Conservation (phyloP, 2,797 vertebrate species). For the Mormyrops boulengeri region DNA sequence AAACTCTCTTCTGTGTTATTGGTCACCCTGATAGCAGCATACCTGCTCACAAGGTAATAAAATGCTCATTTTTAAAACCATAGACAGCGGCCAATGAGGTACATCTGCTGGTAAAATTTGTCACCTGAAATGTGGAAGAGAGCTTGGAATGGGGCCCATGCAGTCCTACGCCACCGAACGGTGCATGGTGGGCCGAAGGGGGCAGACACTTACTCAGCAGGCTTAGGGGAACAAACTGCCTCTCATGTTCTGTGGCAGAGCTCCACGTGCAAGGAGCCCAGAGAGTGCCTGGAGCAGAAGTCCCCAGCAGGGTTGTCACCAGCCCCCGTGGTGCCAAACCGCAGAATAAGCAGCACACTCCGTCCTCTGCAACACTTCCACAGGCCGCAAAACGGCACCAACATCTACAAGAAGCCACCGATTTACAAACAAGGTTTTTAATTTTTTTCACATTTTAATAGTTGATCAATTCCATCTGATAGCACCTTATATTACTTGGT, state of each 20-base stretch:
- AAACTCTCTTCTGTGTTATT: background rate
- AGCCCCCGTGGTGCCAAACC: slow-evolving; percentile 48
- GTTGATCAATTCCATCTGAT: background rate
- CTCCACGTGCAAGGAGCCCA: slow-evolving; percentile 48
- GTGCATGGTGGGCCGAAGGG: background rate
- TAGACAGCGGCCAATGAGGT: background rate
- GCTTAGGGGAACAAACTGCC: background rate
- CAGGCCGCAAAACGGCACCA: slow-evolving; percentile 68
- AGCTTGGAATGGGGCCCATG: background rate
- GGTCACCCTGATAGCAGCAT: background rate
- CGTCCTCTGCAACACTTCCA: slow-evolving; percentile 77
- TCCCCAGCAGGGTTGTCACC: slow-evolving; percentile 64
- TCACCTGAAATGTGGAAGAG: background rate
- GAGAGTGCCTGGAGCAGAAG: slow-evolving; percentile 71
- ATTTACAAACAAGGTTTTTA: slow-evolving; percentile 78
- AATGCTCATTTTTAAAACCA: background rate
- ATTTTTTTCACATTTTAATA: background rate
- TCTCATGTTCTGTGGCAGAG: slow-evolving; percentile 32
- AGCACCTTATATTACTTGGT: background rate
- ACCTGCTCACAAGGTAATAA: background rate
- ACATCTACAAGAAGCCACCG: slow-evolving; percentile 90
- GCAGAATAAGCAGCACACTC: slow-evolving; percentile 48
- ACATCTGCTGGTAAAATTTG: background rate
- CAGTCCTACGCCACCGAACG: background rate
- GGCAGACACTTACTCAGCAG: background rate